Conservation (phyloP, 2,797 vertebrate species). For the Hippocampus kuda region DNA sequence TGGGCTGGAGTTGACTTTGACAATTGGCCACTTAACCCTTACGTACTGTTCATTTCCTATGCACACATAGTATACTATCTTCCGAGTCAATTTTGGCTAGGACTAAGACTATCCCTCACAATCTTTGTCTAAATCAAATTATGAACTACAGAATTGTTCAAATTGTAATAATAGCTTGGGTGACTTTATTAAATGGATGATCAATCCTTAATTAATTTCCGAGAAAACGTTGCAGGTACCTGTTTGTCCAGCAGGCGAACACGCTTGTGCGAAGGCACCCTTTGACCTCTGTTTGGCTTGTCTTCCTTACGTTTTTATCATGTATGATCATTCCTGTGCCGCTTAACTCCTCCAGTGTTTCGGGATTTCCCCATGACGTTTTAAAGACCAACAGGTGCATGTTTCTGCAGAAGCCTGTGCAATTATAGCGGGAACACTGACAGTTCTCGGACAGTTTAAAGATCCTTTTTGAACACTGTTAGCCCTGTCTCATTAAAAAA, state of each 20-base stretch:
- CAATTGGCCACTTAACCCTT: slow-evolving; percentile 47
- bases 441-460: neutral
- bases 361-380: neutral
- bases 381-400: neutral
- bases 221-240: neutral
- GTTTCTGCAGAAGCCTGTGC: neutral
- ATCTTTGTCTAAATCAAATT: neutral
- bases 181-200: neutral
- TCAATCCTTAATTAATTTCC: neutral
- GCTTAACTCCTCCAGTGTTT: neutral
- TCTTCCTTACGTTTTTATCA: neutral
- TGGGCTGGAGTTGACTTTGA: slow-evolving; percentile 62
- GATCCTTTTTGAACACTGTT: neutral
- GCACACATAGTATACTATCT: no score
- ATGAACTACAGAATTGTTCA: neutral
- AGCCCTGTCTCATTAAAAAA: neutral
- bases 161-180: neutral
- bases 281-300: neutral
- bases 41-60: neutral
- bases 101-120: neutral
- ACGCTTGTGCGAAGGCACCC: neutral
- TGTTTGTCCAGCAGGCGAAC: neutral
- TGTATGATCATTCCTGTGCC: neutral
- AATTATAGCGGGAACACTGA: neutral
- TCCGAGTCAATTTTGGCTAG: neutral